phyloP scores from a whole-genome alignment of 2,113 vertebrate genomes.

The Amphilophus citrinellus region DNA sequence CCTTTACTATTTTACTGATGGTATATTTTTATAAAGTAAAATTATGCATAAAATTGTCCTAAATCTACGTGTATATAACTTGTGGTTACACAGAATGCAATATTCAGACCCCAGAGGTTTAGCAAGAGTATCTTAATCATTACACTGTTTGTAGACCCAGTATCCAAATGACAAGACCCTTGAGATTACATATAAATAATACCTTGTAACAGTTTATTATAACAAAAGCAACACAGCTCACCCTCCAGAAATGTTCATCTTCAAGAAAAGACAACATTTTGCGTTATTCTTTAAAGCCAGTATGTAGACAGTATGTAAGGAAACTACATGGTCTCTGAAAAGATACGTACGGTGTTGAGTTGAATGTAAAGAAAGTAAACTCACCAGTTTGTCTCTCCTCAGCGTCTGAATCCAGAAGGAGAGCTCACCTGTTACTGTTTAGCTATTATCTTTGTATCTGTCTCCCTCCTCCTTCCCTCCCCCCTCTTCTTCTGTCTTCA shows the following conservation, averaged over 20 bases:
- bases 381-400: slow-evolving; percentile 67
- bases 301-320: too few species aligned
- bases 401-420: slow-evolving; percentile 54
- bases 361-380: slow-evolving; percentile 25
- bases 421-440: slow-evolving; percentile 54
- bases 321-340: neutral
- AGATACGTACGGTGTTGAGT: neutral
- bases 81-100: neutral
- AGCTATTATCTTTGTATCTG: slow-evolving; percentile 61
- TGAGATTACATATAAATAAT: neutral
- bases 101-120: neutral
- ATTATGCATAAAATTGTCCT: neutral
- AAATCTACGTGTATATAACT: neutral
- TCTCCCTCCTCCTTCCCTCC: slow-evolving; percentile 16
- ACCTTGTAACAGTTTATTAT: neutral
- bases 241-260: neutral
- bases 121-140: neutral
- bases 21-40: neutral
- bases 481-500: neutral
- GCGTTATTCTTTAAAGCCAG: neutral
- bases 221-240: neutral
- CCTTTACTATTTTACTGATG: neutral
- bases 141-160: neutral
- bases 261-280: neutral
- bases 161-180: neutral